Percentiles rank a stretch among this genome's conserved stretches.
Conservation (phyloP, 2,888 invertebrate species). For the Volucella bombylans region DNA sequence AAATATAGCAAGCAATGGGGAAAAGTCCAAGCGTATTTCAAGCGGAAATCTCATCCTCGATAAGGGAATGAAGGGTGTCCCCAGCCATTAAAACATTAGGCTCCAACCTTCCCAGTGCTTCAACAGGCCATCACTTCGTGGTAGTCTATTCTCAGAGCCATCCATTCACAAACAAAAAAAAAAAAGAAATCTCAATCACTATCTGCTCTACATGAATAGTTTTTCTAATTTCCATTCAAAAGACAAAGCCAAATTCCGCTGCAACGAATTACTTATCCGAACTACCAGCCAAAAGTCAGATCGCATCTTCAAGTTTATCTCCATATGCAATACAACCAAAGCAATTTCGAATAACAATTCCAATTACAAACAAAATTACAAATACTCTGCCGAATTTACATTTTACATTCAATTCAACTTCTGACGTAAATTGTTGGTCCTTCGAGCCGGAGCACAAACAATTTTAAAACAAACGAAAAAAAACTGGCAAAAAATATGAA, state of each 20-base stretch:
- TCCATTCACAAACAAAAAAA: too few species aligned
- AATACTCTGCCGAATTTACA: slow-evolving; percentile 59
- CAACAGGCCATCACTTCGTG: too few species aligned
- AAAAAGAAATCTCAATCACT: too few species aligned
- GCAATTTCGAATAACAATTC: slow-evolving; percentile 59
- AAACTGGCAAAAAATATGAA: slow-evolving; percentile 42
- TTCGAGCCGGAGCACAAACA: slow-evolving; percentile 39
- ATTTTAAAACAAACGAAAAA: slow-evolving; percentile 28
- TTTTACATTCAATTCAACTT: slow-evolving; percentile 57
- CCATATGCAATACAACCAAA: slow-evolving; percentile 47
- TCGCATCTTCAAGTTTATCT: slow-evolving; percentile 50
- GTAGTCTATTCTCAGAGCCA: too few species aligned
- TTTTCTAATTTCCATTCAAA: not conserved
- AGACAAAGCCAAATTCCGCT: slow-evolving; percentile 6
- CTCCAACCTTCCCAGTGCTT: too few species aligned
- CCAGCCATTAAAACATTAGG: too few species aligned
- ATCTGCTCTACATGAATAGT: too few species aligned
- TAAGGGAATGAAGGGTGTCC: too few species aligned
- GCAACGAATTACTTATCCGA: not conserved
- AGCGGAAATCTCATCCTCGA: too few species aligned
- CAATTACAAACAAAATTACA: slow-evolving; percentile 35
- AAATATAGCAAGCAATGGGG: too few species aligned
- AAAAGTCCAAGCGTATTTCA: too few species aligned
- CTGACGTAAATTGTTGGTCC: slow-evolving; percentile 65
- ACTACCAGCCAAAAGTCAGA: slow-evolving; percentile 15